A percentile compares a stretch with the other conserved stretches of the same genome.
Conservation (phyloP, 1,140 invertebrate genomes). For the Popillia japonica region DNA sequence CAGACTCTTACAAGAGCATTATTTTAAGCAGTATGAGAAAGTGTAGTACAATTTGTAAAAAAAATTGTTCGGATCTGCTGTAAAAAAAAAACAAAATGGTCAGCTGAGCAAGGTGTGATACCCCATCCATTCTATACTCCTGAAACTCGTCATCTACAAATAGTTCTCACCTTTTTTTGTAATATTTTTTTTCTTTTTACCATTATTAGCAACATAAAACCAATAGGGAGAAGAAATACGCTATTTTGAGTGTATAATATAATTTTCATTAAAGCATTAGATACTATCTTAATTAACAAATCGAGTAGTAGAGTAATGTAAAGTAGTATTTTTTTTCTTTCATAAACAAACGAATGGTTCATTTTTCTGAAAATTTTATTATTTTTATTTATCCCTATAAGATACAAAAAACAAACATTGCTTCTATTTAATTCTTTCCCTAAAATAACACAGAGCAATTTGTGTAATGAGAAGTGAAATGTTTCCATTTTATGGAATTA, state of each 20-base stretch:
- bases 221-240: slow-evolving; percentile 11
- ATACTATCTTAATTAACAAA: slow-evolving; percentile 26
- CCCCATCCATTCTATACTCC: no score
- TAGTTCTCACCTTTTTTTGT: no score
- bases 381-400: slow-evolving; percentile 50
- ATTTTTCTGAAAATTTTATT: slow-evolving; percentile 41
- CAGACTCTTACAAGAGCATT: no score
- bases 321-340: slow-evolving; percentile 14
- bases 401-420: slow-evolving; percentile 60
- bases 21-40: no score
- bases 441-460: slow-evolving; percentile 58
- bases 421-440: slow-evolving; percentile 54
- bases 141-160: no score
- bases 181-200: no score
- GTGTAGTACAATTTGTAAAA: no score
- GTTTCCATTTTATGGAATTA: slow-evolving; percentile 53
- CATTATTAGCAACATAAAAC: not conserved
- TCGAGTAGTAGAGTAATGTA: not conserved
- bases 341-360: slow-evolving; percentile 21
- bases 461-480: slow-evolving; percentile 52
- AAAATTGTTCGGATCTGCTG: no score
- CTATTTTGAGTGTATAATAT: slow-evolving; percentile 25
- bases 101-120: no score
- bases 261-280: slow-evolving; percentile 31
- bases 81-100: no score